Evolutionary conservation across 2,797 vertebrate species (phyloP), one percentile per base, ranked within the genome.

Genomic region (Falco novaeseelandiae): DNA sequence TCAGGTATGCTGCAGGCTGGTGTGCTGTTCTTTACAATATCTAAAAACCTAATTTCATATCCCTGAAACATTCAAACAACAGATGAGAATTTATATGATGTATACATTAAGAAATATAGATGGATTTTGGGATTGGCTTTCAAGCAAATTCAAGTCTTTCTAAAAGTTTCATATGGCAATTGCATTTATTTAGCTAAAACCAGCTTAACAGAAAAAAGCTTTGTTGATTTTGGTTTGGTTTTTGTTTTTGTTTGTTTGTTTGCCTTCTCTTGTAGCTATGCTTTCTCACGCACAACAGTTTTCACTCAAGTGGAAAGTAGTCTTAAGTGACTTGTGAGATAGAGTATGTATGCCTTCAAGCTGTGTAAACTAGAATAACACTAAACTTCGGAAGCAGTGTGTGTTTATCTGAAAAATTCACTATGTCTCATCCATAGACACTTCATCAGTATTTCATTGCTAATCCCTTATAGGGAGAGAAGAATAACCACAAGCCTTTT

Each of bases 11-110:
- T 97, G 63, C 61, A 95, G 90, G 83, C 89, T 96, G 83, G 74
- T 91, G 58, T 87, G 88, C 36, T 90, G 57, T 77, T 80, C 91
- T 96, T 95, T 94, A 93, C 38, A 94, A 55, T 38, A 73, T 90
- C 52, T 17, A 95, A 62, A 82, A 96, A 97, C 95, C 48, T 61
- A 74, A 82, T 97, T 97, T 97, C 95, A 65, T 92, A 72, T 95
- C 52, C 87, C 71, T 89, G 95, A 96, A 93, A 96, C 30, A 54
- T 76, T 97, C 59, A 81, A 96, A 92, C 79, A 91, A 78, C n/a
- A 80, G 86, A 94, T 91, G 96, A 93, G 49, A 89, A 55, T 25
- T 77, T 91, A 30, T 2, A 17, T 34, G 85, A 90, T 61, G 15
- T 1, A 0, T 20, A 69, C 22, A 58, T 63, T n/a, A 66, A 83